These are phyloP conservation scores for Aproaerema taeniolella DNA, from an alignment of 2,888 invertebrate genomes.

Conservation along the genomic window DNA sequence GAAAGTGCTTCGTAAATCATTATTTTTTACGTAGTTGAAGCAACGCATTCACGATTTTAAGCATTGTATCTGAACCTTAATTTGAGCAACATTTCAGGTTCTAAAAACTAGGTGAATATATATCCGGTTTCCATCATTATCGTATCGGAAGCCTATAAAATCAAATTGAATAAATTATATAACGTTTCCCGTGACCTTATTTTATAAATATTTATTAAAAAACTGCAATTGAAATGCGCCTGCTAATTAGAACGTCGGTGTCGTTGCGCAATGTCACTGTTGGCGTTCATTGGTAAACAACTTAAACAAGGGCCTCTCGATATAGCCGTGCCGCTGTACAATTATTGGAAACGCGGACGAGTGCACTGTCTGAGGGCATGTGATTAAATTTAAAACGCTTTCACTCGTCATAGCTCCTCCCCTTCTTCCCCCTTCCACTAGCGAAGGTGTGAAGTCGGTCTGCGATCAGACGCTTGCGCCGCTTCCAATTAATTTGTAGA, in stretches of 20 bases:
- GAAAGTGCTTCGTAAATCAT: no score
- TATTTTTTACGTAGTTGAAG: no score
- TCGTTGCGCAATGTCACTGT: conserved; percentile 28
- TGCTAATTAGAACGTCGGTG: no score
- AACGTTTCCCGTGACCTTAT: conserved; percentile 32
- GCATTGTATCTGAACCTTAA: no score
- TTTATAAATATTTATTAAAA: conserved; percentile 15
- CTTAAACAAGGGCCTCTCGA: conserved; percentile 39
- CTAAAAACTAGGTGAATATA: conserved; percentile 11
- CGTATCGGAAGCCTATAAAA: conserved; percentile 15
- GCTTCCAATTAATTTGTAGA: conserved; percentile 11
- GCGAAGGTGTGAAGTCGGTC: conserved; percentile 38
- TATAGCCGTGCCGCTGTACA: conserved; percentile 14
- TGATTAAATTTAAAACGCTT: conserved; percentile 65
- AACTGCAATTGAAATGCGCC: no score
- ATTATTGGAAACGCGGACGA: conserved; percentile 39
- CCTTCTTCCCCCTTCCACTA: conserved; percentile 25
- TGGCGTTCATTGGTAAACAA: no score
- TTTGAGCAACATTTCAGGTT: no score
- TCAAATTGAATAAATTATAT: conserved; percentile 23
- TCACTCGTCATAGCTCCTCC: conserved; percentile 42
- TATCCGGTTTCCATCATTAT: conserved; percentile 13
- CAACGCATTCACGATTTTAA: no score
- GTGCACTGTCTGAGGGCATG: conserved; percentile 46
- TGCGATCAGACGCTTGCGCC: conserved; percentile 27